These are phyloP conservation scores for Bombus ignitus DNA, from an alignment of 1,140 invertebrate genomes.

Conservation along the genomic window DNA sequence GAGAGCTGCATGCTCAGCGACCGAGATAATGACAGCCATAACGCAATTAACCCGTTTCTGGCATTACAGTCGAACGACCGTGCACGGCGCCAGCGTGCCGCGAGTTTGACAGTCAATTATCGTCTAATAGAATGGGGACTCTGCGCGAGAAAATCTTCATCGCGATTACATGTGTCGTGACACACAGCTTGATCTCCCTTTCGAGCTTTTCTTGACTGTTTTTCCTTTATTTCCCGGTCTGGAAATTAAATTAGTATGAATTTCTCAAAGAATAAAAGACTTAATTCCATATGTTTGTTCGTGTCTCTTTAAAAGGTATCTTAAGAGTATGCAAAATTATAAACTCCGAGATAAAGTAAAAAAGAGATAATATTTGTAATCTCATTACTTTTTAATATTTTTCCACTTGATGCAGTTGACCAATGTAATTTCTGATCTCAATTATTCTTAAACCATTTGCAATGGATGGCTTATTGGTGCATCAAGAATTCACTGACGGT, in stretches of 20 bases:
- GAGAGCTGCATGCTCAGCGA: constrained; percentile 54
- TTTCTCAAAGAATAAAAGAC: too few relatives aligned
- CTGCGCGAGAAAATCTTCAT: constrained; percentile 7
- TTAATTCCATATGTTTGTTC: neutral
- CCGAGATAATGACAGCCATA: constrained; percentile 58
- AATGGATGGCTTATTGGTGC: too few relatives aligned
- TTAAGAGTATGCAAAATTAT: too few relatives aligned
- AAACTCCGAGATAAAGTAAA: too few relatives aligned
- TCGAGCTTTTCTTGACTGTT: too few relatives aligned
- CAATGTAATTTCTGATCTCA: too few relatives aligned
- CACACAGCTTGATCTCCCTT: too few relatives aligned
- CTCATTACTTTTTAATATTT: too few relatives aligned
- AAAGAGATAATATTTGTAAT: too few relatives aligned
- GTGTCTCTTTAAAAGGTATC: neutral
- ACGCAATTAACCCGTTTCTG: constrained; percentile 57
- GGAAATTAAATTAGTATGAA: neutral
- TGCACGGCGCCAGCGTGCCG: constrained; percentile 3
- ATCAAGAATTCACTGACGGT: too few relatives aligned
- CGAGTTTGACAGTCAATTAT: constrained; percentile 58
- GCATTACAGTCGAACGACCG: constrained; percentile 49
- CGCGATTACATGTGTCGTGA: neutral
- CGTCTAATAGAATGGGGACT: constrained; percentile 31
- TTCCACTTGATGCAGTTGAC: too few relatives aligned
- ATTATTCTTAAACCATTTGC: too few relatives aligned
- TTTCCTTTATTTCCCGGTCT: neutral